A percentile compares a stretch with the other conserved stretches of the same genome.
Evolutionary conservation across 2,113 vertebrate species (phyloP).

Genomic region (Oncorhynchus mykiss): DNA sequence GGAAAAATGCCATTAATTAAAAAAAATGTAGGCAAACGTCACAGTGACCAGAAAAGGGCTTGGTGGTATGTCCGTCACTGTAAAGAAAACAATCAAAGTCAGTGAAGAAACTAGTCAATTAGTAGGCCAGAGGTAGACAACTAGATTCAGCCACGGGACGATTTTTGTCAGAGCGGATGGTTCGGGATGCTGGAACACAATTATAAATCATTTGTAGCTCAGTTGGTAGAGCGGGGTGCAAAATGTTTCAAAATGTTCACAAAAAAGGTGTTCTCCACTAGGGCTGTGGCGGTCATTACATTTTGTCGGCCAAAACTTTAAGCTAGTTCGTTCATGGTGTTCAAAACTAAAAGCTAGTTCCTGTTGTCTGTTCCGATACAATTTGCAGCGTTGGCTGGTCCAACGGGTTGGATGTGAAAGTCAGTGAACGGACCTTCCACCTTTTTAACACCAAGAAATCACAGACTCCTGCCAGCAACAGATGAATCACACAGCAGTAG

Average conservation of each 20-base stretch:
- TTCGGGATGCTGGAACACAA: no score
- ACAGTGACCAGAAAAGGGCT: neutral
- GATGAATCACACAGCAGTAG: slow-evolving; percentile 56
- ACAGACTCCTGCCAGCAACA: slow-evolving; percentile 43
- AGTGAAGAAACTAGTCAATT: no score
- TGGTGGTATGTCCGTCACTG: no score
- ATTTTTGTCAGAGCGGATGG: no score
- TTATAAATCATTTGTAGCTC: no score
- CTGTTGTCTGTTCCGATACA: neutral
- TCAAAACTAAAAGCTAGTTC: neutral
- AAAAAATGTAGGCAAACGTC: neutral
- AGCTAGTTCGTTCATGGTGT: neutral
- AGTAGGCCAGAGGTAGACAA: no score
- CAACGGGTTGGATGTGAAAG: slow-evolving; percentile 63
- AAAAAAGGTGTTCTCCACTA: no score
- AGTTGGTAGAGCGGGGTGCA: no score
- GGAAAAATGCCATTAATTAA: neutral
- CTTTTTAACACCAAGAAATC: slow-evolving; percentile 59
- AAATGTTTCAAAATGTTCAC: neutral
- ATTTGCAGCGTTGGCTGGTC: slow-evolving; percentile 7
- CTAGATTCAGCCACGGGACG: no score
- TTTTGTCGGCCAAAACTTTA: no score
- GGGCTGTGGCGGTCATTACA: no score
- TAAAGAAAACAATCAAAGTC: no score
- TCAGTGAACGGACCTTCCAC: slow-evolving; percentile 52